Evolutionary conservation across 2,113 vertebrate genomes (phyloP), one percentile per base, ranked within the genome.

Genomic region (Archilochus colubris): DNA sequence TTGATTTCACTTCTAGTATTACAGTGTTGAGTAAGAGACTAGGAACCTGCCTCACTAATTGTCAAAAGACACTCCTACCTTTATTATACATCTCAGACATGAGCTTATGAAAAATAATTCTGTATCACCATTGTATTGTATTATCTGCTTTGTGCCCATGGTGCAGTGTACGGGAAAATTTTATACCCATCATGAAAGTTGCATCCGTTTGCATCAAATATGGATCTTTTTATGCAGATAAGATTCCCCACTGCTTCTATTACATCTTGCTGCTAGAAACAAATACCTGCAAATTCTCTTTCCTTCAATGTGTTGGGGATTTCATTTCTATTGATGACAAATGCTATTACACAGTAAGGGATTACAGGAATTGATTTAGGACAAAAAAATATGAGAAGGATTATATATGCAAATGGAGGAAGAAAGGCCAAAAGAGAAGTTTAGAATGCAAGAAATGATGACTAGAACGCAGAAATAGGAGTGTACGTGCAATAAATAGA

Each of bases 311-410:
- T 94, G 91, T 86, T 78, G 75, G 25, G 53, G 75, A 95, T 95
- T 95, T 96, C 27, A 95, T 97, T 92, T 87, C 91, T 92, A 80
- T 89, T 91, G 95, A 95, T 80, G 86, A 96, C 80, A 96, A 88
- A 85, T 94, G 86, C 57, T 96, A 92, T 94, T 92, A 94, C 44
- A 91, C 70, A 85, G 66, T 76, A 89, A 96, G 44, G 77, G 91
- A 94, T 94, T 96, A 94, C 38, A 87, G n/a, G 70, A 92, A 93
- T 89, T 94, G 22, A 91, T 91, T 91, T 94, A 84, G 85, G 85
- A 93, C 17, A 72, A 94, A 94, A 38, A 93, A 87, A 82, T 69
- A 82, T 64, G 66, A 79, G 54, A 91, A 93, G 67, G 87, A 96
- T 97, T 92, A 95, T 89, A 46, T 66, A 95, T 87, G 86, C 81